Percentiles rank a stretch among this genome's conserved stretches.
Evolutionary conservation across 2,113 vertebrate genomes (phyloP).

Genomic region (Pholis gunnellus): DNA sequence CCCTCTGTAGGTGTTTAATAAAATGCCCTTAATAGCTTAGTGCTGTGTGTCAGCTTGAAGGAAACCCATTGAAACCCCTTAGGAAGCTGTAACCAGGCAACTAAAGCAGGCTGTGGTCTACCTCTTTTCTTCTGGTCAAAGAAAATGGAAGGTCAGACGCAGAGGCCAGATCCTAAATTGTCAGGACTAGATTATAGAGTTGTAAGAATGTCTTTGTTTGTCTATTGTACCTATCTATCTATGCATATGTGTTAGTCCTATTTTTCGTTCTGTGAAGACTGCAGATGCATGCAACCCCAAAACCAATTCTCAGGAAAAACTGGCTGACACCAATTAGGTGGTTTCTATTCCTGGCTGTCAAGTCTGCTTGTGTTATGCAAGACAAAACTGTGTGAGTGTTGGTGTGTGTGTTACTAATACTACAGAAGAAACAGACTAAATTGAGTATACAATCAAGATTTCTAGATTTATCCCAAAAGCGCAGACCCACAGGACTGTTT

Average conservation of each 20-base stretch:
- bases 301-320: slow-evolving; percentile 30
- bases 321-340: slow-evolving; percentile 29
- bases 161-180: slow-evolving; percentile 44
- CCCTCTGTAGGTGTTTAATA: slow-evolving; percentile 48
- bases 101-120: slow-evolving; percentile 37
- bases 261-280: not conserved
- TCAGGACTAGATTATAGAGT: not conserved
- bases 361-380: slow-evolving; percentile 52
- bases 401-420: slow-evolving; percentile 2
- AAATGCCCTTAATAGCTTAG: slow-evolving; percentile 54
- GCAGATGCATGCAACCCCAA: slow-evolving; percentile 2
- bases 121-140: slow-evolving; percentile 36
- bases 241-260: not conserved
- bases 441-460: not conserved
- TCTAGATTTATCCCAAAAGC: slow-evolving; percentile 1
- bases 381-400: not conserved
- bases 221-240: not conserved
- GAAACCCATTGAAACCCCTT: slow-evolving; percentile 49
- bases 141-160: slow-evolving; percentile 50
- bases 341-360: slow-evolving; percentile 41
- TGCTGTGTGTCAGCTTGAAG: slow-evolving; percentile 50
- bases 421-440: slow-evolving; percentile 5
- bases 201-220: not conserved
- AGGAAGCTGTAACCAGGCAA: slow-evolving; percentile 74
- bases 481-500: not conserved